Evolutionary conservation across 2,888 invertebrate genomes (phyloP), one percentile per base, ranked within the genome.

Genomic region (Byasa hedistus): DNA sequence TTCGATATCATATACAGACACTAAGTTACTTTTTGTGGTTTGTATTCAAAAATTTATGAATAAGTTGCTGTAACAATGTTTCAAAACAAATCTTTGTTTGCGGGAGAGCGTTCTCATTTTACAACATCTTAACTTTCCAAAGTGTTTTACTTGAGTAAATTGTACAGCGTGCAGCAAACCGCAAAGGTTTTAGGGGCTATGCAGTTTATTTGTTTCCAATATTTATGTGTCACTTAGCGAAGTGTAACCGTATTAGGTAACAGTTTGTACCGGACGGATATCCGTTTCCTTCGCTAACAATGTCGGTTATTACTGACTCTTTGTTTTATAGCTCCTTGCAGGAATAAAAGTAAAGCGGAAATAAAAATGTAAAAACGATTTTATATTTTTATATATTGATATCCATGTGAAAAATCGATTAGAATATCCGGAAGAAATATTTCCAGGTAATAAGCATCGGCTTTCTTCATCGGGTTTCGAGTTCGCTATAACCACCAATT

Each of bases 141-240:
- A 57, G n/a, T 51, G 52, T 51, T 66, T 66, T 57, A 39, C 32
- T 39, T 36, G 10, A 36, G 56, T n/a, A 44, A 55, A 66, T 27
- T 66, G 55, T 57, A 62, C 55, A 58, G 62, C 62, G 66, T 58
- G 61, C 66, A 66, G 58, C 66, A 62, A 62, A 59, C 66, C 57
- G 62, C 58, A 62, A 66, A 62, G 58, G 57, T 66, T 62, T 66
- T 66, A 66, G 58, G 54, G 55, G 58, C 62, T 58, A 32, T 62
- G 52, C 54, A 66, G 62, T 66, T 66, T 62, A 66, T 66, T 66
- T 66, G 58, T 66, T 66, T 66, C 66, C 66, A 62, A 66, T 66
- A 66, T 66, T 66, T 66, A 66, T 66, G 61, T 65, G 58, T 62
- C 66, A 66, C 66, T 66, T 62, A 62, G 66, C 62, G 39, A 62